Evolutionary conservation across 2,113 vertebrate species (phyloP).

Genomic region (Xiphophorus hellerii): DNA sequence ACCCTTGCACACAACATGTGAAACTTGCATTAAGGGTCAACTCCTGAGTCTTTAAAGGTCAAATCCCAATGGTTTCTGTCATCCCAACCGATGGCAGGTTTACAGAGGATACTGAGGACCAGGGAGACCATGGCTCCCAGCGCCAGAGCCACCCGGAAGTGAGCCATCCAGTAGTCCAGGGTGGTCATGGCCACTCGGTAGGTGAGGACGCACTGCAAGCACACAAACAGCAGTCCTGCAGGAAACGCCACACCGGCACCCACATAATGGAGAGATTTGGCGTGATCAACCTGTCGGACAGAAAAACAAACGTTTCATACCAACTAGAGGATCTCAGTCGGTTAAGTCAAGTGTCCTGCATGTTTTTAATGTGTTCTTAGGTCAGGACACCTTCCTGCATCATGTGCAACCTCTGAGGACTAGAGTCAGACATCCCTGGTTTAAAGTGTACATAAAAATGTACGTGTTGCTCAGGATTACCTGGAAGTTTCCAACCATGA

Average conservation of each 20-base stretch:
- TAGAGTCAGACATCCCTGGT: too few relatives aligned
- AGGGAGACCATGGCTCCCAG: conserved; percentile 85
- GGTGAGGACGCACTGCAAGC: conserved; percentile 89
- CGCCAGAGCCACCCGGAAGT: conserved; percentile 86
- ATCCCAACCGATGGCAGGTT: not conserved
- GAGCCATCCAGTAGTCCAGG: conserved; percentile 90
- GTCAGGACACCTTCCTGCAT: too few relatives aligned
- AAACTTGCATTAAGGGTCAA: too few relatives aligned
- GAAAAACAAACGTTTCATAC: too few relatives aligned
- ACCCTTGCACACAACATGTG: too few relatives aligned
- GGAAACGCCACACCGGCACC: conserved; percentile 89
- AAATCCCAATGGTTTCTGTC: too few relatives aligned
- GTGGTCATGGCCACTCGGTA: conserved; percentile 84
- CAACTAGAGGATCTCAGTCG: too few relatives aligned
- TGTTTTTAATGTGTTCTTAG: too few relatives aligned
- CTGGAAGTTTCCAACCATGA: conserved; percentile 94
- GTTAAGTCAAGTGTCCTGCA: too few relatives aligned
- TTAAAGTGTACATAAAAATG: too few relatives aligned
- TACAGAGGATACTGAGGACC: conserved; percentile 89
- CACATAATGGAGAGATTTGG: conserved; percentile 90
- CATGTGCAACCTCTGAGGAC: too few relatives aligned
- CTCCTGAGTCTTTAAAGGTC: too few relatives aligned
- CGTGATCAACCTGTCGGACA: conserved; percentile 87
- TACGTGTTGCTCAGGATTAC: conserved; percentile 50
- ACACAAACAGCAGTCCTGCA: conserved; percentile 88